Evolutionary conservation across 2,113 vertebrate species (phyloP).

Genomic region (Tachycineta bicolor): DNA sequence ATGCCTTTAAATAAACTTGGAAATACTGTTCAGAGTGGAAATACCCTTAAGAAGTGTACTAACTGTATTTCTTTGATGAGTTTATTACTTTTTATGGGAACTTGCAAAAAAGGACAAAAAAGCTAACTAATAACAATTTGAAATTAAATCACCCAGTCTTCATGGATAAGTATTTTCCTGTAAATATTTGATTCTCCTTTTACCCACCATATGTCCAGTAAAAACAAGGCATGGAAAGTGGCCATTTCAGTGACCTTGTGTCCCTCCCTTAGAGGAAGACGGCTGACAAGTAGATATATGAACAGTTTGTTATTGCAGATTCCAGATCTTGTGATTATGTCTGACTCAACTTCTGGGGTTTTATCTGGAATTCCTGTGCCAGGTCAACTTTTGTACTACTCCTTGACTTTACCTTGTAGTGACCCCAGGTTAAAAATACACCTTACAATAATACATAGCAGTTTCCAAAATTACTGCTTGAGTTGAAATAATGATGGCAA

Average conservation of each 20-base stretch:
- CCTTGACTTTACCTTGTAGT: conserved; percentile 83
- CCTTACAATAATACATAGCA: conserved; percentile 78
- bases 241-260: conserved; percentile 90
- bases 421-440: conserved; percentile 84
- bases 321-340: conserved; percentile 98
- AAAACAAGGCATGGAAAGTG: conserved; percentile 81
- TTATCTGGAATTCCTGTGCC: conserved; percentile 95
- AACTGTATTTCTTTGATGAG: not conserved
- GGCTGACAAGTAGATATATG: conserved; percentile 99
- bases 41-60: not conserved
- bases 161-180: not conserved
- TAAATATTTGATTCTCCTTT: conserved; percentile 74
- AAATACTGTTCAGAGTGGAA: not conserved
- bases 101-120: not conserved
- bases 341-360: conserved; percentile 94
- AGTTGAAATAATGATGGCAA: not conserved
- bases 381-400: conserved; percentile 83
- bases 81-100: not conserved
- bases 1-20: not conserved
- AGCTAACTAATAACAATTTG: not conserved
- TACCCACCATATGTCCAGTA: conserved; percentile 63
- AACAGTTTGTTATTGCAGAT: conserved; percentile 97
- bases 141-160: not conserved
- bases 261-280: conserved; percentile 89
- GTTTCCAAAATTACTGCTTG: conserved; percentile 11